A percentile compares a stretch with the other conserved stretches of the same genome.
phyloP scores from a whole-genome alignment of 2,888 invertebrate species.

The Seira sanloemensis region DNA sequence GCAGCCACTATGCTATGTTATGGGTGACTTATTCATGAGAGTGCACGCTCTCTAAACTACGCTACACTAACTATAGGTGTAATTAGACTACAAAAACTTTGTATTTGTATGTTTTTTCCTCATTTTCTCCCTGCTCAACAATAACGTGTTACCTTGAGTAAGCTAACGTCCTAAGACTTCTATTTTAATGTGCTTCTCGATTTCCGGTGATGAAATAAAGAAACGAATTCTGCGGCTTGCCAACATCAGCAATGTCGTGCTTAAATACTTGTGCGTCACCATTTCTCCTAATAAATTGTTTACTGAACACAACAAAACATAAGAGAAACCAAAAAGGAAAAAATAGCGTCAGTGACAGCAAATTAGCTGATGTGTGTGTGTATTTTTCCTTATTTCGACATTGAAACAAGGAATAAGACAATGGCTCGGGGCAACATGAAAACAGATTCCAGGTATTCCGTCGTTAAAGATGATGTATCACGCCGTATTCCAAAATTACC shows the following conservation, averaged over 20 bases:
- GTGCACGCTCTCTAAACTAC: neutral
- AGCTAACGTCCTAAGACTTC: constrained; percentile 59
- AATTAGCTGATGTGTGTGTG: neutral
- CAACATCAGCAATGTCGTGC: constrained; percentile 54
- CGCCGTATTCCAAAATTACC: neutral
- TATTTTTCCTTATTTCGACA: neutral
- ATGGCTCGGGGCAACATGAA: constrained; percentile 27
- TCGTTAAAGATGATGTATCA: neutral
- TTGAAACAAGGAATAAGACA: neutral
- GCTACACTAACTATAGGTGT: neutral
- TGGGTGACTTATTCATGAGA: neutral
- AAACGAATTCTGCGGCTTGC: constrained; percentile 45
- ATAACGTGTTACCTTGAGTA: constrained; percentile 23
- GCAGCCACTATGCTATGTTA: constrained; percentile 9
- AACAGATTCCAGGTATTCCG: neutral
- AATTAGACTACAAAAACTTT: neutral
- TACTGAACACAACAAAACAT: neutral
- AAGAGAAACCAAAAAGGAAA: neutral
- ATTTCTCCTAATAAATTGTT: constrained; percentile 29
- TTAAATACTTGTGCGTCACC: constrained; percentile 52
- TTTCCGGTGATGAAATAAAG: constrained; percentile 55
- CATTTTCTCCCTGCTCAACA: constrained; percentile 16
- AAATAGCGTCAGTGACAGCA: neutral
- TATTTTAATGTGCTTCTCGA: constrained; percentile 63
- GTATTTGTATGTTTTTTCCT: neutral